Base-by-base conservation (phyloP, 2,113 vertebrate species). In the Eptatretus burgeri region DNA sequence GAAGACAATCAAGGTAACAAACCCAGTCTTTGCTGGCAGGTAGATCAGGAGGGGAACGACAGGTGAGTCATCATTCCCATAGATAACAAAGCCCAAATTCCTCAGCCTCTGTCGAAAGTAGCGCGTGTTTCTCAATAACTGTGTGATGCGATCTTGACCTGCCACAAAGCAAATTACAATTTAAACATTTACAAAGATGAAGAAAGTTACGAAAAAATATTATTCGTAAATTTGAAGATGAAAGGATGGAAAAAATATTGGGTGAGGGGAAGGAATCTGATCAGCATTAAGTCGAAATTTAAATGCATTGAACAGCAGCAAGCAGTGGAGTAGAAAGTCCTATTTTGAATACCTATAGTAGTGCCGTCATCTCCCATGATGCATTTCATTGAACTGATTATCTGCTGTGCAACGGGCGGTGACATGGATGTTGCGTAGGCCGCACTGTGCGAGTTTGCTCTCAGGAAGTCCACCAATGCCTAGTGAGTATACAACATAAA, bases 11-110 rank as follows among this genome's bases (percentile, higher is more conserved):
- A 51, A 50, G 60, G 14, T 65, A 67, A 71, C 71, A 0, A 70
- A 94, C 89, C 86, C 86, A 51, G 94, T 86, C 74, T 96, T 96
- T 70, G 85, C 88, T 13, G 85, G 88, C 88, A 96, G 94, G 69
- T 96, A 96, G 20, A 96, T 77, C 89, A 96, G 93, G 71, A 96
- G 70, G 68, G 89, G 89, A 56, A 94, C 80, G 51, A 94, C 81
- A 1, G 89, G 89, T 1, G 88, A 96, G 69, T 93, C 82, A 52
- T 83, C 78, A 68, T 94, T 96, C 66, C 89, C 89, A 20, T 96
- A 96, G 73, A 85, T 87, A 69, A 94, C 93, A 71, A 96, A 86
- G 65, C 89, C 88, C 82, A 84, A 80, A 52, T 84, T 78, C 5
- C 76, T 75, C 66, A 96, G 81, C 68, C 77, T 78, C 65, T 80